Evolutionary conservation across 2,888 invertebrate species (phyloP).

Genomic region (Vandiemenella viatica): DNA sequence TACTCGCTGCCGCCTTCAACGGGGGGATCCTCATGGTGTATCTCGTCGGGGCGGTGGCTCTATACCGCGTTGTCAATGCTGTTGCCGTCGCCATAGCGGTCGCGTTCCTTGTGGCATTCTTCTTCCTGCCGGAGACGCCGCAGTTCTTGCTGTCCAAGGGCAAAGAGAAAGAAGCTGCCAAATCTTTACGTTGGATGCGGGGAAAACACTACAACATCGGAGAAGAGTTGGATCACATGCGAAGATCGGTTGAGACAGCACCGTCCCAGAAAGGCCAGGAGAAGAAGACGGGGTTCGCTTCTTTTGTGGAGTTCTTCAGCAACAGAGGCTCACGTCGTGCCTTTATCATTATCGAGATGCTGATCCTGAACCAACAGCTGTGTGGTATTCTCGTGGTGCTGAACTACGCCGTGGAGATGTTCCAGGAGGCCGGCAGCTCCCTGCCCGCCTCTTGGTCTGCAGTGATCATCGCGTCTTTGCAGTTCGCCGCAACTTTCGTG

Average conservation of each 20-base stretch:
- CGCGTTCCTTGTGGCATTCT: conserved; percentile 31
- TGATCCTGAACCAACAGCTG: conserved; percentile 30
- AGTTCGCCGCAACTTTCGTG: conserved; percentile 22
- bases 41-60: conserved; percentile 33
- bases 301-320: background rate
- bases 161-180: conserved; percentile 29
- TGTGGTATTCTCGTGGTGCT: conserved; percentile 31
- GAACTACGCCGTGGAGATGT: conserved; percentile 24
- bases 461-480: conserved; percentile 30
- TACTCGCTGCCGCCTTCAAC: conserved; percentile 38
- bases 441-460: conserved; percentile 24
- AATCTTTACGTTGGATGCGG: conserved; percentile 21
- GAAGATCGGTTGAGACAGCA: background rate
- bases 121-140: conserved; percentile 43
- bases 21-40: conserved; percentile 33
- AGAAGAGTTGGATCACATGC: background rate
- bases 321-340: conserved; percentile 16
- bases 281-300: too few species aligned
- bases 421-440: conserved; percentile 22
- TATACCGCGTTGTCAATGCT: conserved; percentile 35
- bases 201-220: conserved; percentile 8
- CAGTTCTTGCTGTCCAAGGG: conserved; percentile 32
- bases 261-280: background rate
- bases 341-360: conserved; percentile 26
- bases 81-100: conserved; percentile 34